Percentiles rank a stretch among this genome's conserved stretches.
Evolutionary conservation across 2,888 invertebrate species (phyloP).

Genomic region (Drosophila kanekoi): DNA sequence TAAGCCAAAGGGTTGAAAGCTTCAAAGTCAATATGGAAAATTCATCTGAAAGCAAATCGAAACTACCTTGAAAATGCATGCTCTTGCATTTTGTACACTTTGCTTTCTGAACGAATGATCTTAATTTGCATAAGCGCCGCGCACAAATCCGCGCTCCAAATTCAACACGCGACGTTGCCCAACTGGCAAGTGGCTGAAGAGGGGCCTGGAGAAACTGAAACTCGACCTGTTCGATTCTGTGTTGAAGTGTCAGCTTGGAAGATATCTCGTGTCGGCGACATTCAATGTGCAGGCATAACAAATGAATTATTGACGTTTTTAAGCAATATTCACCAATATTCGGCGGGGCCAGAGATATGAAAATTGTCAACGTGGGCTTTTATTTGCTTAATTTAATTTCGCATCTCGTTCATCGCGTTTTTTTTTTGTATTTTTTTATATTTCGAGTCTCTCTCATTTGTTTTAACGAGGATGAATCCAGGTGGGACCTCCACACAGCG

Average conservation of each 20-base stretch:
- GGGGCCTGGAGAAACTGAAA: slow-evolving; percentile 11
- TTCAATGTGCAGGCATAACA: slow-evolving; percentile 85
- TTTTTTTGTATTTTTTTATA: slow-evolving; percentile 44
- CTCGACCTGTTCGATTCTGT: slow-evolving; percentile 10
- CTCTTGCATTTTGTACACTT: slow-evolving; percentile 1
- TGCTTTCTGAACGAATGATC: slow-evolving; percentile 36
- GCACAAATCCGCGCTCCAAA: slow-evolving; percentile 74
- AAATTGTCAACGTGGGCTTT: slow-evolving; percentile 82
- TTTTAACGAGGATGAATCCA: slow-evolving; percentile 64
- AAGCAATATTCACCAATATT: slow-evolving; percentile 84
- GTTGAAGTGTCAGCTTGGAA: slow-evolving; percentile 23
- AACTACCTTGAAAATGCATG: slow-evolving; percentile 3
- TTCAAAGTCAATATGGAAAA: not conserved
- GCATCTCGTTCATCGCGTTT: slow-evolving; percentile 60
- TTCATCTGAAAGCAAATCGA: slow-evolving; percentile 1
- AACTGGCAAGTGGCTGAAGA: not conserved
- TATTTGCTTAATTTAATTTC: slow-evolving; percentile 82
- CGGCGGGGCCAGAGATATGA: slow-evolving; percentile 67
- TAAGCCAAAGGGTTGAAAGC: not conserved
- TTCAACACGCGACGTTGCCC: slow-evolving; percentile 64
- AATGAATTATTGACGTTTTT: slow-evolving; percentile 85
- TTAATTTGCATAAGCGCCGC: slow-evolving; percentile 76
- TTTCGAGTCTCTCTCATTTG: slow-evolving; percentile 63
- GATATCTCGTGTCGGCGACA: slow-evolving; percentile 83
- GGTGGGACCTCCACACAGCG: slow-evolving; percentile 14